phyloP scores from a whole-genome alignment of 2,888 invertebrate species.

The Ctenicera cuprea region DNA sequence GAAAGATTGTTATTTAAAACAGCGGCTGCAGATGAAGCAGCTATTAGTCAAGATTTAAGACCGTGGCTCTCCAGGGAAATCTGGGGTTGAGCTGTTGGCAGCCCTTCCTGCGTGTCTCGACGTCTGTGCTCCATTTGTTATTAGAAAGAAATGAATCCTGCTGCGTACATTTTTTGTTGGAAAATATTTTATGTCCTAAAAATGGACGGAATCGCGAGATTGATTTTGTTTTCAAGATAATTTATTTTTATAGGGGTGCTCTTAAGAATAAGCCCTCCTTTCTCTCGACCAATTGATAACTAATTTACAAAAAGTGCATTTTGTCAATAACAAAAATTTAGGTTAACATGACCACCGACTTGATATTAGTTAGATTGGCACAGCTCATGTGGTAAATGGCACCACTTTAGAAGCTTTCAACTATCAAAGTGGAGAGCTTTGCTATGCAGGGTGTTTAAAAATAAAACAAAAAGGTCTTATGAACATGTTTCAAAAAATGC shows the following conservation, averaged over 20 bases:
- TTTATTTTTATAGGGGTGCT: conserved; percentile 8
- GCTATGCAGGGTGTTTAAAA: no score
- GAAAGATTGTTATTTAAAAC: conserved; percentile 62
- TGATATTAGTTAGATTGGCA: no score
- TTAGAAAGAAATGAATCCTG: conserved; percentile 54
- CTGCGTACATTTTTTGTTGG: conserved; percentile 41
- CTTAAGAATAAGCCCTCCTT: no score
- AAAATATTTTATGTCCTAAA: conserved; percentile 41
- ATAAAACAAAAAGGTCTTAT: no score
- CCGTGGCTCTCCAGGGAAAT: conserved; percentile 57
- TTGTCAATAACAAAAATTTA: no score
- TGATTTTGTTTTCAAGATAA: conserved; percentile 30
- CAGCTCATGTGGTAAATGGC: no score
- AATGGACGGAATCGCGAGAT: conserved; percentile 33
- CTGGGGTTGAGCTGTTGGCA: conserved; percentile 56
- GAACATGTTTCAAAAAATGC: no score
- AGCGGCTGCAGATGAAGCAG: conserved; percentile 61
- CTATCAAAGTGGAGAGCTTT: no score
- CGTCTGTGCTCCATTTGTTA: conserved; percentile 54
- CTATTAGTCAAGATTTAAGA: conserved; percentile 63
- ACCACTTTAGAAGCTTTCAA: no score
- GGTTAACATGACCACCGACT: no score
- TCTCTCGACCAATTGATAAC: no score
- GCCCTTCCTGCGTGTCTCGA: conserved; percentile 48
- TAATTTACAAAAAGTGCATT: no score